Evolutionary conservation across 1,140 invertebrate genomes (phyloP).

Genomic region (Danaus plexippus): DNA sequence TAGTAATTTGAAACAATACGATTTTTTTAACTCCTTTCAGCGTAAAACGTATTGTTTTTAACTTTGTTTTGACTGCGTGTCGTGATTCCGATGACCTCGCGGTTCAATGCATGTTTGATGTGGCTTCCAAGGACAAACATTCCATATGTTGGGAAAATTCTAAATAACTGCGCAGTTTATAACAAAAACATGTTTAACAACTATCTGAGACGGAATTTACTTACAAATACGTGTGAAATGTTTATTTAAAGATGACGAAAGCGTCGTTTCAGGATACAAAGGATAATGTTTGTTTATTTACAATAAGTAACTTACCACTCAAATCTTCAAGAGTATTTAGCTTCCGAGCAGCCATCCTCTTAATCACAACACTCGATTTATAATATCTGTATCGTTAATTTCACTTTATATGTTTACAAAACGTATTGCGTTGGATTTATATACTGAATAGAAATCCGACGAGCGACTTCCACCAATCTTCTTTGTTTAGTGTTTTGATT

Average conservation of each 20-base stretch:
- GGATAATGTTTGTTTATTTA: constrained; percentile 41
- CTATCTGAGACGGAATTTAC: too few relatives aligned
- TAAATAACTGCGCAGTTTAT: constrained; percentile 40
- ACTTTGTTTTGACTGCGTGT: too few relatives aligned
- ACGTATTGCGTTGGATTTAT: constrained; percentile 17
- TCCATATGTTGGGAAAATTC: constrained; percentile 30
- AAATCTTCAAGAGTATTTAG: constrained; percentile 64
- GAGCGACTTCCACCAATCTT: constrained; percentile 24
- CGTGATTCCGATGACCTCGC: constrained; percentile 12
- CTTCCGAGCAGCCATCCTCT: constrained; percentile 55
- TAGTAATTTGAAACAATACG: too few relatives aligned
- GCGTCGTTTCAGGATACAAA: neutral
- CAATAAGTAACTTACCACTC: constrained; percentile 45
- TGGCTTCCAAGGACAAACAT: constrained; percentile 32
- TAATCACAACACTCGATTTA: constrained; percentile 27
- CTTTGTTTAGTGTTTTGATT: constrained; percentile 64
- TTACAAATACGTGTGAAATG: neutral
- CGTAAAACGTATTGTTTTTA: too few relatives aligned
- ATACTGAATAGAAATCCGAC: constrained; percentile 19
- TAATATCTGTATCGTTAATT: neutral
- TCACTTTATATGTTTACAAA: constrained; percentile 17
- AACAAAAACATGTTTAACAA: neutral
- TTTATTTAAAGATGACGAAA: neutral
- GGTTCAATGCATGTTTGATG: constrained; percentile 24
- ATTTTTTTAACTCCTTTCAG: too few relatives aligned